Evolutionary conservation across 2,113 vertebrate species (phyloP), one percentile per base, ranked within the genome.

Genomic region (Panthera leo): DNA sequence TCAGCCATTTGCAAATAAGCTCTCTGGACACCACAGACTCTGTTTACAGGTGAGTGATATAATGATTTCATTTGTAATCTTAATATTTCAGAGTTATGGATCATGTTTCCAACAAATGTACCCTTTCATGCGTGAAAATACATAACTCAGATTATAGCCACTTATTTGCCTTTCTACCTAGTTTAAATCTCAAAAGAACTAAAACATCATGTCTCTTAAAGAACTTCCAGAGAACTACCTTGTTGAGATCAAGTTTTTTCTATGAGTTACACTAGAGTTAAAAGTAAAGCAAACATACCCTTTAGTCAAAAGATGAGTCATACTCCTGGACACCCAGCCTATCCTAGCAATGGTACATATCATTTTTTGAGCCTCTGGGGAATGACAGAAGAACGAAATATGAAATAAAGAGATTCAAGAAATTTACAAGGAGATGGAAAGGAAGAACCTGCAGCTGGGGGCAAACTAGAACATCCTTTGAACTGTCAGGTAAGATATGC

Each of bases 11-110:
- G 14, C 51, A 63, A 21, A 25, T 84, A 63, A 12, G 3, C 36
- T 67, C 39, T 25, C 25, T 48, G 89, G 48, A 53, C 9, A 90
- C 34, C 36, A 70, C 58, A 76, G 39, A 73, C 19, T 95, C 88
- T 71, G 7, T 80, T 89, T 89, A 85, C 91, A 97, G 86, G 94
- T 98, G 39, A 97, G 75, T 90, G 58, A 53, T 11, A 68, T n/a
- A 51, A 42, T 85, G 42, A 88, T 92, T 92, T 97, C 15, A 78
- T 88, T 97, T 96, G n/a, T 31, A 42, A 67, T 88, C 48, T 92
- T 89, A 75, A 58, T 85, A 42, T 79, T 97, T 93, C 70, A 94
- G 78, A 96, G 73, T 51, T 78, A 0, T 79, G 73, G 39, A 85
- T 97, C 16, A n/a, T 53, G 11, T 91, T 95, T 82, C n/a, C 58